Evolutionary conservation across 2,888 invertebrate species (phyloP).

Genomic region (Agrotis clavis): DNA sequence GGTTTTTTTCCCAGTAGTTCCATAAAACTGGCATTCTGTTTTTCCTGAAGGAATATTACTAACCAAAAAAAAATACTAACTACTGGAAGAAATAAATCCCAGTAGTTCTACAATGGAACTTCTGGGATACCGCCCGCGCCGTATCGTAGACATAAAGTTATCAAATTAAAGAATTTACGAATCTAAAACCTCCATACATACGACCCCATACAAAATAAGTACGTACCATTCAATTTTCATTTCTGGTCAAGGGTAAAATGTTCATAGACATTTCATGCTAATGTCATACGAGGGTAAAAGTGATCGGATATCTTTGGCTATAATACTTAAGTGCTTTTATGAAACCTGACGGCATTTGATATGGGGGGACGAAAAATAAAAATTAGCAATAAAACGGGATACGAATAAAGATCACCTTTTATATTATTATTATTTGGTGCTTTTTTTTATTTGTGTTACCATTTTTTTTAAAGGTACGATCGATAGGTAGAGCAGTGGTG

Average conservation of each 20-base stretch:
- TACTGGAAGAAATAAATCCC: too few relatives aligned
- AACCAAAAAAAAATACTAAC: too few relatives aligned
- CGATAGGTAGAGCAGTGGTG: too few relatives aligned
- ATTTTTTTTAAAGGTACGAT: constrained; percentile 5
- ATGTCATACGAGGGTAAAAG: constrained; percentile 63
- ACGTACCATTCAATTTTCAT: constrained; percentile 62
- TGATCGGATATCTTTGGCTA: constrained; percentile 63
- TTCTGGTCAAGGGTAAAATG: constrained; percentile 64
- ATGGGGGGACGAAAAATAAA: constrained; percentile 61
- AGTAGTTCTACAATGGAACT: too few relatives aligned
- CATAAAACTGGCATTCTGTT: too few relatives aligned
- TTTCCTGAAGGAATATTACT: too few relatives aligned
- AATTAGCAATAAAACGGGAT: constrained; percentile 66
- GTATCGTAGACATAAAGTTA: neutral
- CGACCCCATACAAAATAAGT: constrained; percentile 48
- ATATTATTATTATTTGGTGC: constrained; percentile 4
- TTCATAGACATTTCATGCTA: constrained; percentile 67
- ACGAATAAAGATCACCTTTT: constrained; percentile 57
- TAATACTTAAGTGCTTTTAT: constrained; percentile 66
- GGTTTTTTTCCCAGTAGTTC: too few relatives aligned
- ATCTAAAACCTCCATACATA: constrained; percentile 43
- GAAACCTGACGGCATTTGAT: constrained; percentile 66
- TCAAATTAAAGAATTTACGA: constrained; percentile 27
- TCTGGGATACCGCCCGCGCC: too few relatives aligned
- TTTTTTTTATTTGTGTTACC: neutral